Base-by-base conservation (phyloP, 1,140 invertebrate species). In the Drosophila ficusphila region DNA sequence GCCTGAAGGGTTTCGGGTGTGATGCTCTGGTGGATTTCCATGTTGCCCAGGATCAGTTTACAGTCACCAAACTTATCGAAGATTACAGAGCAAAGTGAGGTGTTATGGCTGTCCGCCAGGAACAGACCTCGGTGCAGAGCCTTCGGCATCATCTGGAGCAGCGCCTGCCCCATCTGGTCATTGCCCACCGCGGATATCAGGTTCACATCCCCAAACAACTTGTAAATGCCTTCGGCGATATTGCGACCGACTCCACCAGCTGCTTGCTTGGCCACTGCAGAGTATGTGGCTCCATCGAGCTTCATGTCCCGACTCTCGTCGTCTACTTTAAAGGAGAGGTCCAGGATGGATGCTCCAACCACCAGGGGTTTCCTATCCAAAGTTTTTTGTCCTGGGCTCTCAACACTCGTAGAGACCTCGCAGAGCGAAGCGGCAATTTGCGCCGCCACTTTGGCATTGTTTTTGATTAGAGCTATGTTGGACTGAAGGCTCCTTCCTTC, bases 161-260 rank as follows among this genome's bases (percentile, higher is more conserved):
- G 74, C 78, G 92, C 93, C 25, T 92, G 54, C 5, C 94, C 93
- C 52, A 90, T 54, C 57, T 93, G 83, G 91, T 98, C 96, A 39
- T 95, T 92, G 0, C 97, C 97, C 36, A 99, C 92, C 1, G 95
- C 95, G 0, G 97, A 96, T 47, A 99, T 92, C 29, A 99, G 93
- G 41, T 94, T 92, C 0, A 95, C 94, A 2, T 92, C 88, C 4
- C 92, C 93, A 14, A 95, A 94, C 4, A 99, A 92, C 72, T 95
- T 94, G 48, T 93, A 93, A 6, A 99, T 92, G 39, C 96, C 96
- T 71, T 98, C 97, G 0, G 96, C 96, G n/a, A 99, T 93, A 86
- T 99, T 99, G 27, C 97, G 93, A 0, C 94, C 98, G 0, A 99
- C 98, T 8, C 98, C 98, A 2, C 98, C 98, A 9, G 94, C 94